These are phyloP conservation scores for Myotis myotis DNA, from an alignment of 2,797 vertebrate species.

Conservation along the genomic window DNA sequence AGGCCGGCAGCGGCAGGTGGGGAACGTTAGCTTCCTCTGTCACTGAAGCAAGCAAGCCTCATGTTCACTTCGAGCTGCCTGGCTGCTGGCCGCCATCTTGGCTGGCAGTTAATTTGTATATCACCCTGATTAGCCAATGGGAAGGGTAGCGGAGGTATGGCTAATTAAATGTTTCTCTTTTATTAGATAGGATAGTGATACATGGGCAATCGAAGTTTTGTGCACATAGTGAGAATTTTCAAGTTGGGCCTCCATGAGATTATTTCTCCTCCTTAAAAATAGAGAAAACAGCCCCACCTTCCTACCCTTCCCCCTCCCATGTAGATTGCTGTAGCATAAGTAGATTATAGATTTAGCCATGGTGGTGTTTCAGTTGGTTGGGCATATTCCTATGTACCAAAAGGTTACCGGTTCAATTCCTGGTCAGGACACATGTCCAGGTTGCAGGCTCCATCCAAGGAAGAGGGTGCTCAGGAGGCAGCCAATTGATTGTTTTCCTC, in stretches of 20 bases:
- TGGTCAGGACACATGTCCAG: background rate
- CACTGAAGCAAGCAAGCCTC: too few relatives aligned
- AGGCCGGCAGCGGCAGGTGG: too few relatives aligned
- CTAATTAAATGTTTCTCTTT: too few relatives aligned
- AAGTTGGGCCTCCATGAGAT: background rate
- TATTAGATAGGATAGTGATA: background rate
- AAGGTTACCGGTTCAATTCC: background rate
- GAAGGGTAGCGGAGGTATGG: too few relatives aligned
- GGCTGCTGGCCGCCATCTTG: too few relatives aligned
- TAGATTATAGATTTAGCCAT: background rate
- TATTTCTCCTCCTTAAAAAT: background rate
- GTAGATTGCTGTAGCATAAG: background rate
- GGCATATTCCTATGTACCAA: background rate
- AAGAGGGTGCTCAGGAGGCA: background rate
- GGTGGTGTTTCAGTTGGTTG: background rate
- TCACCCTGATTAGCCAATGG: too few relatives aligned
- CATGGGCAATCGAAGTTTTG: background rate
- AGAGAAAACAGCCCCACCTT: background rate
- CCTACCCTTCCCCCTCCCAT: rapidly evolving
- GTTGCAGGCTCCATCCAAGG: background rate
- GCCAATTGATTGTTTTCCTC: background rate
- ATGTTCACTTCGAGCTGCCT: too few relatives aligned
- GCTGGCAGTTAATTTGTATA: too few relatives aligned
- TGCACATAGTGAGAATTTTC: background rate
- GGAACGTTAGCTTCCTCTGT: too few relatives aligned